These are phyloP conservation scores for Portunus trituberculatus DNA, from an alignment of 1,140 invertebrate species.

Conservation along the genomic window DNA sequence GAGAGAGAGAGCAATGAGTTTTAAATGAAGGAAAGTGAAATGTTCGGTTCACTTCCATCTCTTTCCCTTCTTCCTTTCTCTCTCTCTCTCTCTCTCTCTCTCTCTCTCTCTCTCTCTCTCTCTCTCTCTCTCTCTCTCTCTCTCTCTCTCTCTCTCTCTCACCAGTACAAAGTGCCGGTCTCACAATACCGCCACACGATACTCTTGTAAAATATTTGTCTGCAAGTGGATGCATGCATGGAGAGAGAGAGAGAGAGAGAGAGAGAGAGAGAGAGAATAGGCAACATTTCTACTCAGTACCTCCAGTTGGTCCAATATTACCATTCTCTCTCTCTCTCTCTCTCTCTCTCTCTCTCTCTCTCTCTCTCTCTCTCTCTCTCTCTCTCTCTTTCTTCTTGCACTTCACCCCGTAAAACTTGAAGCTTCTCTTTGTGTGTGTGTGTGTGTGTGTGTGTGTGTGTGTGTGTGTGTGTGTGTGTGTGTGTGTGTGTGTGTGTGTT, in stretches of 20 bases:
- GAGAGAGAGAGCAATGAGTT: too few species aligned
- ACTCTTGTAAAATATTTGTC: neutral
- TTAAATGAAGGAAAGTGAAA: too few species aligned
- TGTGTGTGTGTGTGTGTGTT: neutral
- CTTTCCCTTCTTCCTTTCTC: slow-evolving; percentile 1
- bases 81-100: slow-evolving; percentile 36
- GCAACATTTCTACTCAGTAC: too few species aligned
- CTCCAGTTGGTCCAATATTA: too few species aligned
- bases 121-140: slow-evolving; percentile 18
- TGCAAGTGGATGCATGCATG: neutral
- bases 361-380: slow-evolving; percentile 32
- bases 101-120: neutral
- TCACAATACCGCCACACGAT: neutral
- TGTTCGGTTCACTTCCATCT: neutral
- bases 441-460: neutral
- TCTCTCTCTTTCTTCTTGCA: neutral
- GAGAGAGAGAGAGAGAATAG: too few species aligned
- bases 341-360: slow-evolving; percentile 29
- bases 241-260: too few species aligned
- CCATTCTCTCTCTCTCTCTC: neutral
- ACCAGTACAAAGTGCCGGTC: neutral
- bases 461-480: slow-evolving; percentile 18
- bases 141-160: too few species aligned
- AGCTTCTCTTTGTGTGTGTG: neutral
- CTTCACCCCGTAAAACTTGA: neutral